Base-by-base conservation (phyloP, 1,140 invertebrate species). In the Calycopis cecrops region DNA sequence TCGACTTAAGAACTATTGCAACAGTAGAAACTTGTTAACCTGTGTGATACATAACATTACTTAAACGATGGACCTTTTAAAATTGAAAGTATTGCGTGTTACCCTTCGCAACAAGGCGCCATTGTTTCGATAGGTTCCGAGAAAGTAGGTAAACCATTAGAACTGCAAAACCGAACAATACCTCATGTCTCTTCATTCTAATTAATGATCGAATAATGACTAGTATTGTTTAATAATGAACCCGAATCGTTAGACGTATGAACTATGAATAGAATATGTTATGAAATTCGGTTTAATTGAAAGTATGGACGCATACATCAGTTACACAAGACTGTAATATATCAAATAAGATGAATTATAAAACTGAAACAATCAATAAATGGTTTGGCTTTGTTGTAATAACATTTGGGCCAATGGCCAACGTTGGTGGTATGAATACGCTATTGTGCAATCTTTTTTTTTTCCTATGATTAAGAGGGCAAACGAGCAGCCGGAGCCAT, bases 91-190 rank as follows among this genome's bases (percentile, higher is more conserved):
- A 35, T 62, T 62, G 59, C 62, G 59, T 65, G 60, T 57, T 55
- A 59, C 49, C 12, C 47, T 56, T 57, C 21, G 47, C 57, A 33
- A 49, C 59, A 52, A 65, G 63, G 53, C 48, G 65, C 57, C 58
- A 74, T 76, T 74, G 71, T 76, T 72, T 58, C 33, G 63, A 12
- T 35, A 52, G 51, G 55, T 40, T 3, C 35, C 60, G 69, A 56
- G 72, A 79, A 76, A 77, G 74, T 70, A 53, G 58, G 57, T 56
- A 71, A 73, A 73, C 69, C 17, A 40, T 9, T 42, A 65, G 50
- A 59, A 56, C 56, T 35, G 42, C 47, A 17, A 53, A 57, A 58
- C 17, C 34, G 55, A 73, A 78, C 73, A 69, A 73, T 77, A 63
- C 59, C 44, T 55, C 50, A 59, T 52, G 61, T 52, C 62, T 35